These are phyloP conservation scores for Seira musarum DNA, from an alignment of 2,888 invertebrate species.

Conservation along the genomic window DNA sequence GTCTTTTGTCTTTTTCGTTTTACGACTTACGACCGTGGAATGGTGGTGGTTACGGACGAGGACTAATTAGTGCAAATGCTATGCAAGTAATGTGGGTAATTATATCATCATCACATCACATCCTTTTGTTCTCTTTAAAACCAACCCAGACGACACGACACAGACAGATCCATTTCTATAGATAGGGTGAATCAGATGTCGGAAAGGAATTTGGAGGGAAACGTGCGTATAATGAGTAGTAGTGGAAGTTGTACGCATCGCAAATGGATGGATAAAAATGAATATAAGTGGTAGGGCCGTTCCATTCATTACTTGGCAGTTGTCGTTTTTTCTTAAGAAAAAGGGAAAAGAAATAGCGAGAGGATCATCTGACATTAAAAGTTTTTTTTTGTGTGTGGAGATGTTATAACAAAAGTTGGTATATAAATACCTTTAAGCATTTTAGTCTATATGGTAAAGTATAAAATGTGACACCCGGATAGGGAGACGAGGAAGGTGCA, in stretches of 20 bases:
- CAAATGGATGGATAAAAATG: slow-evolving; percentile 5
- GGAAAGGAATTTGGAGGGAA: slow-evolving; percentile 55
- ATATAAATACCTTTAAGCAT: slow-evolving; percentile 2
- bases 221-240: slow-evolving; percentile 15
- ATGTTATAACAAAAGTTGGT: slow-evolving; percentile 29
- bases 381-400: slow-evolving; percentile 17
- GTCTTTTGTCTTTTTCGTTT: no score
- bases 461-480: slow-evolving; percentile 34
- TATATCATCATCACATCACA: no score
- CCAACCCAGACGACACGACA: background rate
- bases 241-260: background rate
- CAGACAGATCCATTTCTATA: no score
- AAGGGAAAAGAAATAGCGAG: slow-evolving; percentile 34
- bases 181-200: slow-evolving; percentile 35
- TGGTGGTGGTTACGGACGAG: background rate
- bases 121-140: slow-evolving; percentile 3
- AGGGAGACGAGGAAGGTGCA: slow-evolving; percentile 11
- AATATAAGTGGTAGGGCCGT: slow-evolving; percentile 29
- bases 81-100: background rate
- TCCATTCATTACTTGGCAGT: slow-evolving; percentile 42
- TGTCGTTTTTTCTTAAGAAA: slow-evolving; percentile 20
- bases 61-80: slow-evolving; percentile 38
- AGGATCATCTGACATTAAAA: slow-evolving; percentile 46
- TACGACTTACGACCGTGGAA: no score
- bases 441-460: no score